phyloP scores from a whole-genome alignment of 2,113 vertebrate genomes.

The Loxodonta africana region DNA sequence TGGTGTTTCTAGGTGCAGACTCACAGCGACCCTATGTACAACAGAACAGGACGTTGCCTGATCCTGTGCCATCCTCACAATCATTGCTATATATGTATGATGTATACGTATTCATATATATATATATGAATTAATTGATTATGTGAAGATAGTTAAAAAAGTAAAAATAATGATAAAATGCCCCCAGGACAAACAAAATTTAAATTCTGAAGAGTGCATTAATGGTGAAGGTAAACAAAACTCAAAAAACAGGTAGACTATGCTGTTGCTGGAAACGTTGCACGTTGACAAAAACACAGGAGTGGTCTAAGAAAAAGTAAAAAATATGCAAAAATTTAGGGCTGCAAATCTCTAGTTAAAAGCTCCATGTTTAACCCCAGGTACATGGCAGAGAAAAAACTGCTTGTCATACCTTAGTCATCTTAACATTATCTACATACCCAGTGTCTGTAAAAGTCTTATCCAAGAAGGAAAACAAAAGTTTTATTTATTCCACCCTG shows the following conservation, averaged over 20 bases:
- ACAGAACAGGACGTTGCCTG: no score
- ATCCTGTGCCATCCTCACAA: no score
- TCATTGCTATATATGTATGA: not conserved
- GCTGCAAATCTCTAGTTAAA: slow-evolving; percentile 19
- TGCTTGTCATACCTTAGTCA: not conserved
- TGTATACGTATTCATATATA: no score
- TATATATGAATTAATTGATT: not conserved
- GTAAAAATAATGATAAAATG: not conserved
- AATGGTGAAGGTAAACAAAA: not conserved
- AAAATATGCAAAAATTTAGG: slow-evolving; percentile 2
- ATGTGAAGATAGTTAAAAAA: not conserved
- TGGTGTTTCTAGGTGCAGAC: no score
- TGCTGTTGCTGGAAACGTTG: not conserved
- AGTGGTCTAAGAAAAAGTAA: not conserved
- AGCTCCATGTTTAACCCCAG: not conserved
- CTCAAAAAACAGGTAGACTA: not conserved
- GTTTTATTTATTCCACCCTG: slow-evolving; percentile 12
- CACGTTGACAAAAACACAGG: not conserved
- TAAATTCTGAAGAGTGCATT: not conserved
- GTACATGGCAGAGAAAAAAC: not conserved
- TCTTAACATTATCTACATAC: not conserved
- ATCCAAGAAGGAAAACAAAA: not conserved
- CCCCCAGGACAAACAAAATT: not conserved
- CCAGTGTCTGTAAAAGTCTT: not conserved
- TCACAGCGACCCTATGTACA: no score